Evolutionary conservation across 1,140 invertebrate genomes (phyloP).

Genomic region (Wiebesia pumilae): DNA sequence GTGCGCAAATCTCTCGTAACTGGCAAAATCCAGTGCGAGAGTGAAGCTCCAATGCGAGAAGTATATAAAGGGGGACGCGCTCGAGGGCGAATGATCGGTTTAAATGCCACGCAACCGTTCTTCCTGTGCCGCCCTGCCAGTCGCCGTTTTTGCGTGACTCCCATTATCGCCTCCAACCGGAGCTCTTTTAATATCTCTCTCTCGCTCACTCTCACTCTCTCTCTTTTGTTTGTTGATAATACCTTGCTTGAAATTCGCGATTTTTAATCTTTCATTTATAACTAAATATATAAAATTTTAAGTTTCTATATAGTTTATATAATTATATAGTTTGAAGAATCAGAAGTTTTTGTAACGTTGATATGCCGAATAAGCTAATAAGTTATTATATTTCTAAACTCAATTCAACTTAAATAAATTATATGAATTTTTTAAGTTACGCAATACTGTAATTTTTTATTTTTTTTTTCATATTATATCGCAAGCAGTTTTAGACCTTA

Average conservation of each 20-base stretch:
- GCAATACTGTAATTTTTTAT: too few relatives aligned
- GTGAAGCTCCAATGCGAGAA: background rate
- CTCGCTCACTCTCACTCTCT: conserved; percentile 40
- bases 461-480: too few relatives aligned
- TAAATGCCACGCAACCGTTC: background rate
- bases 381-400: too few relatives aligned
- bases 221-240: background rate
- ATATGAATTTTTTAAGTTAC: too few relatives aligned
- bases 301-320: too few relatives aligned
- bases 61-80: background rate
- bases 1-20: background rate
- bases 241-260: background rate
- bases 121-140: background rate
- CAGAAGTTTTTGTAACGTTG: too few relatives aligned
- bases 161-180: background rate
- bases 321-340: too few relatives aligned
- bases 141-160: background rate
- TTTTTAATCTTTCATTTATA: background rate
- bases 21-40: background rate
- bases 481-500: too few relatives aligned
- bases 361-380: too few relatives aligned
- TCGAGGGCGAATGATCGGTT: conserved; percentile 10
- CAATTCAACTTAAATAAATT: too few relatives aligned
- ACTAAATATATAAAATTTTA: too few relatives aligned
- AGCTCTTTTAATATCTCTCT: background rate